Base-by-base conservation (phyloP, 2,113 vertebrate genomes). In the Catharus fuscescens region DNA sequence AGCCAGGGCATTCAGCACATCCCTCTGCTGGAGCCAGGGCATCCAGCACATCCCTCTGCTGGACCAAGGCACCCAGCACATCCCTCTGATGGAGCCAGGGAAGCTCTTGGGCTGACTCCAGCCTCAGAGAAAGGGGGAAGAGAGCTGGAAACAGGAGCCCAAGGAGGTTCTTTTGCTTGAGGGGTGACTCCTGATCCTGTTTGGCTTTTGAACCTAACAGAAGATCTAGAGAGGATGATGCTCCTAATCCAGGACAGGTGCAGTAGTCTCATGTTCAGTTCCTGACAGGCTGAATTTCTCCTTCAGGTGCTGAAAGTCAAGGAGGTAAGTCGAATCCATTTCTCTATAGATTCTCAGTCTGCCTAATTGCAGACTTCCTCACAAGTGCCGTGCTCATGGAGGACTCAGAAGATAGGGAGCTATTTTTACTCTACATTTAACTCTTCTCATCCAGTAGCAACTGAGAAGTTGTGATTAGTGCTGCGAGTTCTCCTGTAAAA, bases 361-460 rank as follows among this genome's bases (percentile, higher is more conserved):
- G 79, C 40, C 28, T 90, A 88, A 95, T 91, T 88, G 85, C 74
- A 17, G 18, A 61, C 59, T 85, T 91, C 65, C 78, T 82, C 8
- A 4, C 48, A 86, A 78, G 61, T 54, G 23, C 2, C 2, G 10
- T 73, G 59, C 44, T 91, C 28, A 9, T 38, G 32, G 78, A 74
- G 21, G 57, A 48, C 40, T 87, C 69, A 29, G 67, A 91, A 84
- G 67, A 62, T 57, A 60, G 20, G 52, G 53, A 87, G 70, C 32
- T 84, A 78, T 92, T 95, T 96, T 87, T 89, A 60, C 21, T 91
- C 78, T 60, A 71, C n/a, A 24, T 62, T 95, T 94, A 91, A 76
- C 70, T 90, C 78, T 91, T 85, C 78, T 60, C 59, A 91, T 57
- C 78, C 85, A 94, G 71, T 87, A 95, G 67, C 86, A 93, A 61